Percentiles rank a stretch among this genome's conserved stretches.
Evolutionary conservation across 2,113 vertebrate species (phyloP).

Genomic region (Passer domesticus): DNA sequence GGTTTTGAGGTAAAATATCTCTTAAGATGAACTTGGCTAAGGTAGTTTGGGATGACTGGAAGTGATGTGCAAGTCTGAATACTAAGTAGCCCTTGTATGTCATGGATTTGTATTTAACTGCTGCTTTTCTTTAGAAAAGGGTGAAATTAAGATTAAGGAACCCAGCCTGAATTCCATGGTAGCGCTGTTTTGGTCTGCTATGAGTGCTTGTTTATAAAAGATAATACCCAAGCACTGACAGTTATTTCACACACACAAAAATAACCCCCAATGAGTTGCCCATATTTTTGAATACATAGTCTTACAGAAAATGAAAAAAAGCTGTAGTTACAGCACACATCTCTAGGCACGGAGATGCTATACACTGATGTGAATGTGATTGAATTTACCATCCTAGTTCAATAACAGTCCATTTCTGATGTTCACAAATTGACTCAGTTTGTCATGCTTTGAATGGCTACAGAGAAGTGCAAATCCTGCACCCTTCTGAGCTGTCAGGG

Average conservation of each 20-base stretch:
- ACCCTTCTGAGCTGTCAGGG: background rate
- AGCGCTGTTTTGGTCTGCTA: background rate
- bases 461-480: background rate
- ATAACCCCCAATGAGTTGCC: background rate
- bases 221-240: background rate
- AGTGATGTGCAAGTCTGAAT: background rate
- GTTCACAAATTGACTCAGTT: background rate
- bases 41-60: background rate
- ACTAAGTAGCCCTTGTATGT: accelerated
- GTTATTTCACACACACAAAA: background rate
- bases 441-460: background rate
- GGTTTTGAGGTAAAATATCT: background rate
- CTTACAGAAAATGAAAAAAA: background rate
- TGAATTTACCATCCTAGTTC: background rate
- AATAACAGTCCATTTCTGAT: background rate
- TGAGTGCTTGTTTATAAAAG: background rate
- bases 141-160: background rate
- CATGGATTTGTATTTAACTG: background rate
- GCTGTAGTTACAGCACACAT: background rate
- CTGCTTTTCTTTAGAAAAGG: background rate
- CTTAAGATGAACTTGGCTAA: background rate
- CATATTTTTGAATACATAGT: background rate
- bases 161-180: background rate
- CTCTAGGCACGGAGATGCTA: background rate
- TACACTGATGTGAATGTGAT: background rate